phyloP scores from a whole-genome alignment of 2,113 vertebrate genomes.

The Brienomyrus brachyistius region DNA sequence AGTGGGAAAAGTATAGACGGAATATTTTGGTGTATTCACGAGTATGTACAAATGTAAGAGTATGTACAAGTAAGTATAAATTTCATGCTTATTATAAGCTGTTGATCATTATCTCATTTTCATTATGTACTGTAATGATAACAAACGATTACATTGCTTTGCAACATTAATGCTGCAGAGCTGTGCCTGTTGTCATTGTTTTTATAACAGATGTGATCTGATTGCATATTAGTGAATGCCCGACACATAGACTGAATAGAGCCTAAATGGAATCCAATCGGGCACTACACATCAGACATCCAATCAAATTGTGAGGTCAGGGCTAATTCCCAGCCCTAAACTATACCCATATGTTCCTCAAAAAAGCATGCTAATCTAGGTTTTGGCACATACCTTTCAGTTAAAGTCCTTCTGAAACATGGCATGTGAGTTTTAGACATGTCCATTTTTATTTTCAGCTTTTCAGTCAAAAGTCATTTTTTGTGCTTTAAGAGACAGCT shows the following conservation, averaged over 20 bases:
- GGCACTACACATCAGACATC: not conserved
- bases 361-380: not conserved
- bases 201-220: not conserved
- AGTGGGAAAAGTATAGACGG: too few species aligned
- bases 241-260: not conserved
- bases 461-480: not conserved
- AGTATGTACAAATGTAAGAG: not conserved
- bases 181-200: not conserved
- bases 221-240: not conserved
- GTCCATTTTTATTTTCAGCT: not conserved
- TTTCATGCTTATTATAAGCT: not conserved
- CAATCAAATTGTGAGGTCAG: not conserved
- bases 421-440: not conserved
- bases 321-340: not conserved
- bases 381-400: not conserved
- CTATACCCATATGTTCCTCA: not conserved
- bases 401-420: not conserved
- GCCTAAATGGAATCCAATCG: not conserved
- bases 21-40: not conserved
- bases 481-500: not conserved
- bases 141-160: not conserved
- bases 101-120: not conserved
- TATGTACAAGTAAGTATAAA: not conserved
- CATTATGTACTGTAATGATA: not conserved
- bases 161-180: not conserved